A percentile compares a stretch with the other conserved stretches of the same genome.
Conservation (phyloP, 2,113 vertebrate species). For the Platycercus adscitus region DNA sequence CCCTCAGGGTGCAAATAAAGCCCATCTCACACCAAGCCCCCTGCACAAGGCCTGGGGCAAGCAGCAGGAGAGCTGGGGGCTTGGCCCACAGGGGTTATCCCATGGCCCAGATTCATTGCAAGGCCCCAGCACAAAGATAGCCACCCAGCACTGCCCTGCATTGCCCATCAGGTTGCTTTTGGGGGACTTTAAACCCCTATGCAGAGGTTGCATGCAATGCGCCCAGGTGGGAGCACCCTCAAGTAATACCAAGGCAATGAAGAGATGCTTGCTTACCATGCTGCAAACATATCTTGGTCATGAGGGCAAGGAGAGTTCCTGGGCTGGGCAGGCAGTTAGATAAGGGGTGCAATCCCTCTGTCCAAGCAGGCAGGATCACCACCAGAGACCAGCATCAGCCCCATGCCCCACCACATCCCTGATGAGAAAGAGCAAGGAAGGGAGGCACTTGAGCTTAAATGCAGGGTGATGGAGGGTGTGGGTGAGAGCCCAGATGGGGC, state of each 20-base stretch:
- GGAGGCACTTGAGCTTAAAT: background rate
- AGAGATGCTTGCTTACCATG: rapidly evolving
- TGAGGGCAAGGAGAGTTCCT: background rate
- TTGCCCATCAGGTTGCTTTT: background rate
- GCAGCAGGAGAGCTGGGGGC: background rate
- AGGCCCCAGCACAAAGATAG: background rate
- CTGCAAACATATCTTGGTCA: rapidly evolving
- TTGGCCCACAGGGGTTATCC: background rate
- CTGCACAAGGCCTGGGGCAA: background rate
- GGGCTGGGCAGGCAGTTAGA: background rate
- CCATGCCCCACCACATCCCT: rapidly evolving
- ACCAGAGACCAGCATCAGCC: rapidly evolving
- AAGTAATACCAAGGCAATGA: background rate
- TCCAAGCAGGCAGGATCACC: background rate
- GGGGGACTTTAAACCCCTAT: rapidly evolving
- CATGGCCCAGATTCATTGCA: rapidly evolving
- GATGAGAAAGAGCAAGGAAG: rapidly evolving
- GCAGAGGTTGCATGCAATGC: rapidly evolving
- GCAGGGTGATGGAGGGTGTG: rapidly evolving
- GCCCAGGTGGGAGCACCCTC: background rate
- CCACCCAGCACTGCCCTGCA: background rate
- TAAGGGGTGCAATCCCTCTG: background rate
- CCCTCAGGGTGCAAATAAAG: background rate
- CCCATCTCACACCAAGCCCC: background rate
- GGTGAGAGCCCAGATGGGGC: background rate